Percentiles rank a stretch among this genome's conserved stretches.
Conservation (phyloP, 2,888 invertebrate species). For the Lepeophtheirus nordmannii region DNA sequence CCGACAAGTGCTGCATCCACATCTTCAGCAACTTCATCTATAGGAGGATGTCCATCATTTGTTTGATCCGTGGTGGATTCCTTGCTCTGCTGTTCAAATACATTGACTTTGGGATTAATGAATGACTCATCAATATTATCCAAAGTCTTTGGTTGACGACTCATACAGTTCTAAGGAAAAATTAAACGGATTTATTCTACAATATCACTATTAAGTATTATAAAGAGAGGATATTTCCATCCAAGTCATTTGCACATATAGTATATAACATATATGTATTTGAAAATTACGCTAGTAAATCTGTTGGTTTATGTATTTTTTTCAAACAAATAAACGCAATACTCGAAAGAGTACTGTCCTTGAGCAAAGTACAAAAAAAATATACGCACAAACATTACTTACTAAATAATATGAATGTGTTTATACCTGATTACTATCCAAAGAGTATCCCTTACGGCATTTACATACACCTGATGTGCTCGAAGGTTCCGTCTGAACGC, state of each 20-base stretch:
- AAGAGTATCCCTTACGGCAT: constrained; percentile 7
- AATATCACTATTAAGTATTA: background rate
- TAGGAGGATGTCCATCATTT: background rate
- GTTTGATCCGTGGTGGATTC: background rate
- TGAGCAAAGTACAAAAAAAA: background rate
- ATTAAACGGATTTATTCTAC: background rate
- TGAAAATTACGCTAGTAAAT: no score
- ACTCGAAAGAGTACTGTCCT: no score
- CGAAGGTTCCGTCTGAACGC: constrained; percentile 7
- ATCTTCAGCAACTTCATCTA: background rate
- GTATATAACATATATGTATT: no score
- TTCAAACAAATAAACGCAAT: no score
- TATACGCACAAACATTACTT: background rate
- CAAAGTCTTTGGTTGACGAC: background rate
- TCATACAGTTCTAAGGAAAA: background rate
- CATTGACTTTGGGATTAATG: background rate
- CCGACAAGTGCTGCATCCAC: background rate
- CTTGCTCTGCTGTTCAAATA: background rate
- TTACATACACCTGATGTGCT: constrained; percentile 4
- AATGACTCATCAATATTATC: background rate
- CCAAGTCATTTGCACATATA: no score
- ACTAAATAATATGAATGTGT: background rate
- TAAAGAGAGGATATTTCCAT: background rate
- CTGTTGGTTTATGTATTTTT: no score
- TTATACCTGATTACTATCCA: constrained; percentile 12